phyloP scores from a whole-genome alignment of 2,113 vertebrate genomes.

The Puntigrus tetrazona region DNA sequence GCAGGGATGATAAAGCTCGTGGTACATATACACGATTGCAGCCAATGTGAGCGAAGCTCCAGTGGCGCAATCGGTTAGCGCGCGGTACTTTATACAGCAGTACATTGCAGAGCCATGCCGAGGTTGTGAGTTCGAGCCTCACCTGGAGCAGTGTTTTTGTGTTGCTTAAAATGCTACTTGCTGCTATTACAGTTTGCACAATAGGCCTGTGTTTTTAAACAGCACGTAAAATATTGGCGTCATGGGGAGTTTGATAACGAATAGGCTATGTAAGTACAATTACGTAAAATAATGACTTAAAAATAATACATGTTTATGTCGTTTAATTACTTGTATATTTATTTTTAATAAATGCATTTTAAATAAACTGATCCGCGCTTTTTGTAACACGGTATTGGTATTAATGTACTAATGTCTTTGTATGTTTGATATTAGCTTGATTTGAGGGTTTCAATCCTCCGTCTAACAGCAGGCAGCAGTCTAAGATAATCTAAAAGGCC shows the following conservation, averaged over 20 bases:
- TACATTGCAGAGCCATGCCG: slow-evolving; percentile 92
- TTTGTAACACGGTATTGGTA: background rate
- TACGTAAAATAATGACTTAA: background rate
- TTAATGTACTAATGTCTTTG: background rate
- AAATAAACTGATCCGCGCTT: background rate
- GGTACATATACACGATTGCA: background rate
- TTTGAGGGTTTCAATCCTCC: background rate
- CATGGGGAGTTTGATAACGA: background rate
- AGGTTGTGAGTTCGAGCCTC: slow-evolving; percentile 93
- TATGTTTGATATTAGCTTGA: background rate
- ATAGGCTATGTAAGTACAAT: background rate
- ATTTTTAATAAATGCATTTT: background rate
- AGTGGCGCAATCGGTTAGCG: slow-evolving; percentile 99
- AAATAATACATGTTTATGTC: background rate
- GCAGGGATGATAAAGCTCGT: rapidly evolving
- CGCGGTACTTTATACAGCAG: slow-evolving; percentile 99
- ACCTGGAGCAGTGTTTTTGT: slow-evolving; percentile 80
- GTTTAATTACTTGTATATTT: background rate
- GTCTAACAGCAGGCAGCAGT: slow-evolving; percentile 18
- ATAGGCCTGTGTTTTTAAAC: background rate
- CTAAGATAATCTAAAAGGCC: background rate
- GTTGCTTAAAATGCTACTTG: background rate
- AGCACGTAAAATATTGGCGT: background rate
- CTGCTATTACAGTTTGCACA: background rate
- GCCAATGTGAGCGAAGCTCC: slow-evolving; percentile 78